Base-by-base conservation (phyloP, 1,140 invertebrate species). In the Procambarus clarkii region DNA sequence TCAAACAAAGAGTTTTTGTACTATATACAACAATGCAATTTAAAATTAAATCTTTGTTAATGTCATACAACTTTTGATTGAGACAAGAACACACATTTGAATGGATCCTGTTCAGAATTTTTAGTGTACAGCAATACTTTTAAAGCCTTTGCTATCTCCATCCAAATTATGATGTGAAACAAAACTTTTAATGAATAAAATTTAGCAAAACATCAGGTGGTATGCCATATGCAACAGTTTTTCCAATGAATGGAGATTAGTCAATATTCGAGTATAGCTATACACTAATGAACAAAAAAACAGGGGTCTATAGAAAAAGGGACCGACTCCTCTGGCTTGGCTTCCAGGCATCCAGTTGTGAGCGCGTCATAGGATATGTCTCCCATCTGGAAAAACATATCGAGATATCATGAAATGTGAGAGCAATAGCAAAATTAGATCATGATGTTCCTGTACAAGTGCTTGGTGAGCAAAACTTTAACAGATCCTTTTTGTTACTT, bases 331-430 rank as follows among this genome's bases (percentile, higher is more conserved):
- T 78, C 69, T 91, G 89, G 74, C 54, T 85, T 77, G 80, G 80
- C 74, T 50, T 64, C 54, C 76, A 85, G 89, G 74, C 89, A 58
- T 85, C 82, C 82, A 71, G 81, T 69, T 86, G 82, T 77, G 74
- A 85, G 80, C 71, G 88, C 88, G 48, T 79, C 76, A 80, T 34
- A 79, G 74, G 54, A 79, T 79, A 77, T 84, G 64, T 69, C 82
- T 79, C 82, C 82, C 83, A 91, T 79, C 89, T 91, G 89, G 89
- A 91, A 91, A 90, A 90, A 84, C 89, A 84, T 78, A 79, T 85
- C 81, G 58, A 79, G 69, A 91, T 69, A 34, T 91, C 82, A 88
- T 88, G 87, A 88, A 88, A 88, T 81, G 74, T 79, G 76, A 50
- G 87, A 88, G 45, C 79, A 88, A 82, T 82, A 88, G 78, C 78